Evolutionary conservation across 2,113 vertebrate genomes (phyloP).

Genomic region (Lamprotornis superbus): DNA sequence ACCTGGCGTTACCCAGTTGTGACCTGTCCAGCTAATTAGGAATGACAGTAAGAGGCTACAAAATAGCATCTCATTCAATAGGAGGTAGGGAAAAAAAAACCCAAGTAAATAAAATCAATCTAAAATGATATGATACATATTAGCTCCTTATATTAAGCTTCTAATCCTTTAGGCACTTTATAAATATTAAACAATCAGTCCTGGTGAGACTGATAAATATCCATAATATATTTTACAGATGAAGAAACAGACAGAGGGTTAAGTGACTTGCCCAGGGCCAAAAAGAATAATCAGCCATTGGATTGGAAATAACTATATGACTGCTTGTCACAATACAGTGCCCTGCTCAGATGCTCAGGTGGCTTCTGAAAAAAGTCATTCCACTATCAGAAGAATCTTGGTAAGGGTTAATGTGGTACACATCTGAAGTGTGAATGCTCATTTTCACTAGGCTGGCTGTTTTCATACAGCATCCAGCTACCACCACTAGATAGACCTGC

Average conservation of each 20-base stretch:
- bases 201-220: slow-evolving; percentile 68
- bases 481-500: accelerated
- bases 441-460: not conserved
- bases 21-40: not conserved
- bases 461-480: not conserved
- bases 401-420: not conserved
- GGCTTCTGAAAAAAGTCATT: not conserved
- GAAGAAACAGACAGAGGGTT: slow-evolving; percentile 57
- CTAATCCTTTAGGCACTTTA: slow-evolving; percentile 65
- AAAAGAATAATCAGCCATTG: slow-evolving; percentile 39
- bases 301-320: slow-evolving; percentile 3
- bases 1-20: not conserved
- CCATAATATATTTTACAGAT: slow-evolving; percentile 62
- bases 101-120: slow-evolving; percentile 52
- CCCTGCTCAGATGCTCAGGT: not conserved
- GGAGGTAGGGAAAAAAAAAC: not conserved
- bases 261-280: slow-evolving; percentile 53
- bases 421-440: not conserved
- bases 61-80: not conserved
- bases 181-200: slow-evolving; percentile 69
- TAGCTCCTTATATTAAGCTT: slow-evolving; percentile 44
- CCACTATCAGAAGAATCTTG: not conserved
- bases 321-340: not conserved
- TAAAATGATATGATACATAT: slow-evolving; percentile 41
- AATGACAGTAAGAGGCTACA: not conserved